A percentile compares a stretch with the other conserved stretches of the same genome.
Evolutionary conservation across 2,888 invertebrate genomes (phyloP).

Genomic region (Hemicrepidius hirtus): DNA sequence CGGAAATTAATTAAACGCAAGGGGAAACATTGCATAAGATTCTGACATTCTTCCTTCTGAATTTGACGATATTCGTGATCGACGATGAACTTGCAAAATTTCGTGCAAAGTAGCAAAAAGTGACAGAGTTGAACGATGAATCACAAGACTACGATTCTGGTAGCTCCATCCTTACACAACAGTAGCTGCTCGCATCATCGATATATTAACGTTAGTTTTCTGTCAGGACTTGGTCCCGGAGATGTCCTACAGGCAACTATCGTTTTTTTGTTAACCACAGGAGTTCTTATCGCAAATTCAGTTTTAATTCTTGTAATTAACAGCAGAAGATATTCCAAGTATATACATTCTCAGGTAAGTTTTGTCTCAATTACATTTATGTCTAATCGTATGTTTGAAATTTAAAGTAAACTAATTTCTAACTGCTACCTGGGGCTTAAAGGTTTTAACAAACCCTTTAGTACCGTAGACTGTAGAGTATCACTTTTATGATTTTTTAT

Average conservation of each 20-base stretch:
- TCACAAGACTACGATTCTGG: slow-evolving; percentile 81
- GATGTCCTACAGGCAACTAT: slow-evolving; percentile 86
- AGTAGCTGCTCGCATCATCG: slow-evolving; percentile 87
- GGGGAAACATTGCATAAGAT: neutral
- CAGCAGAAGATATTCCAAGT: slow-evolving; percentile 87
- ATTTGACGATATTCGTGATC: neutral
- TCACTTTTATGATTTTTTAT: no score
- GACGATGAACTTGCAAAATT: slow-evolving; percentile 18
- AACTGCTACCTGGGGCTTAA: no score
- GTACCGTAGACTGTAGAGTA: no score
- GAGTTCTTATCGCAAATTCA: slow-evolving; percentile 87
- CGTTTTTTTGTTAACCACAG: slow-evolving; percentile 84
- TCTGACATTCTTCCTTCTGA: neutral
- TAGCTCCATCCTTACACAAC: slow-evolving; percentile 87
- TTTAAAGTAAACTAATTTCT: no score
- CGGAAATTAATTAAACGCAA: neutral
- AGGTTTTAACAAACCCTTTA: no score
- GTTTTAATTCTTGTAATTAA: slow-evolving; percentile 89
- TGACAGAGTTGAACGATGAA: slow-evolving; percentile 59
- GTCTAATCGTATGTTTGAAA: no score
- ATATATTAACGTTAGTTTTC: slow-evolving; percentile 77
- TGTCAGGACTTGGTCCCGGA: slow-evolving; percentile 79
- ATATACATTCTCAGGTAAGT: slow-evolving; percentile 90
- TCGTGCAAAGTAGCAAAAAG: slow-evolving; percentile 8
- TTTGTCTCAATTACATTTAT: neutral